Evolutionary conservation across 2,888 invertebrate species (phyloP).

Genomic region (Epirrita christyi): DNA sequence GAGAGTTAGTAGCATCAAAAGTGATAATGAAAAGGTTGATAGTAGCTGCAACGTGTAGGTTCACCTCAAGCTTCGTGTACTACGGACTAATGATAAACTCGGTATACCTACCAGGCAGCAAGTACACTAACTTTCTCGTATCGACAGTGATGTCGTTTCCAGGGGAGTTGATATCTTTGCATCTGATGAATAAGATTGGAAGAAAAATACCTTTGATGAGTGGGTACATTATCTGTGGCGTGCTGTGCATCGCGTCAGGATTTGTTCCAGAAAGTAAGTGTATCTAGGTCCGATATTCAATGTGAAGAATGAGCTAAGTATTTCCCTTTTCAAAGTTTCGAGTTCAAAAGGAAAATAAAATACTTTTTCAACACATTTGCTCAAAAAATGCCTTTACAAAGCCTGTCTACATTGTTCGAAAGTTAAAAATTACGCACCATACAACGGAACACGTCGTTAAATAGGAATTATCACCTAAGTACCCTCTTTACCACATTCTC

Average conservation of each 20-base stretch:
- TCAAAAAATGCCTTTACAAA: no score
- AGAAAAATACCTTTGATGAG: constrained; percentile 61
- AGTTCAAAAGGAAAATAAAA: no score
- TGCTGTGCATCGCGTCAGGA: constrained; percentile 55
- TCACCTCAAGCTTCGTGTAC: constrained; percentile 68
- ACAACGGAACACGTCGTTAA: no score
- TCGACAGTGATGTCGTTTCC: constrained; percentile 71
- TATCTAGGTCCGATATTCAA: no score
- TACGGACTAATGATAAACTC: constrained; percentile 71
- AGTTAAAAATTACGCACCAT: no score
- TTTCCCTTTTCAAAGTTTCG: no score
- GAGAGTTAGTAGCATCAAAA: constrained; percentile 57
- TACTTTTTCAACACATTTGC: no score
- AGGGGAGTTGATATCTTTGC: constrained; percentile 65
- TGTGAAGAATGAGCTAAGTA: no score
- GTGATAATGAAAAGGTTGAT: constrained; percentile 60
- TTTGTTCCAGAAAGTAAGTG: constrained; percentile 57
- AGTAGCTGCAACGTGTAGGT: constrained; percentile 54
- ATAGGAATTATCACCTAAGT: no score
- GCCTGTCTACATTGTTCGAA: no score
- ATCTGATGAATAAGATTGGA: constrained; percentile 68
- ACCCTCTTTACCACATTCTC: no score
- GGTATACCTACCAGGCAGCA: constrained; percentile 69
- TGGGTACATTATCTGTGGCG: constrained; percentile 60
- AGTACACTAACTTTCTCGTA: constrained; percentile 68